These are phyloP conservation scores for Metopolophium dirhodum DNA, from an alignment of 1,140 invertebrate species.

Conservation along the genomic window DNA sequence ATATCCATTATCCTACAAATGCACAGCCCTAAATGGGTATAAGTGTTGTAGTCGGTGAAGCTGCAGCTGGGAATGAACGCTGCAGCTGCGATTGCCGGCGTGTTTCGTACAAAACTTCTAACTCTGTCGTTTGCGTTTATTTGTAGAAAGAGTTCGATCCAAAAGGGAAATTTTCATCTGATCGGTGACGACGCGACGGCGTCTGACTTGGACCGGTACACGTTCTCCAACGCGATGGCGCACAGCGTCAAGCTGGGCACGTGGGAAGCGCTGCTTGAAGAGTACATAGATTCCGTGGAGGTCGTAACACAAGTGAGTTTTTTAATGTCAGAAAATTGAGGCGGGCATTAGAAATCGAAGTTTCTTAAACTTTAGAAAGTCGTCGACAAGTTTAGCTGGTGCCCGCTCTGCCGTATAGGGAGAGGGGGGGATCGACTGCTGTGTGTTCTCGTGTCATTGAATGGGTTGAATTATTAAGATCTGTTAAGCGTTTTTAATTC, in stretches of 20 bases:
- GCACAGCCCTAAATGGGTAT: too few species aligned
- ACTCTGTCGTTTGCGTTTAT: neutral
- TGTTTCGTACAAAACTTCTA: neutral
- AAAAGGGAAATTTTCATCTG: conserved; percentile 63
- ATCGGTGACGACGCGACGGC: conserved; percentile 58
- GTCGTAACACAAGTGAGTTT: conserved; percentile 73
- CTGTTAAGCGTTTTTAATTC: too few species aligned
- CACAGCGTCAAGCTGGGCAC: conserved; percentile 91
- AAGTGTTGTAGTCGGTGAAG: too few species aligned
- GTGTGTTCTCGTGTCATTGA: too few species aligned
- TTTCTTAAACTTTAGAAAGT: neutral
- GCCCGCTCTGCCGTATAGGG: neutral
- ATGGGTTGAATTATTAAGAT: too few species aligned
- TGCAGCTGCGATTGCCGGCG: too few species aligned
- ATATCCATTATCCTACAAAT: too few species aligned
- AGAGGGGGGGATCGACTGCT: too few species aligned
- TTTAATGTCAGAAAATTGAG: neutral
- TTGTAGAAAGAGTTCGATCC: conserved; percentile 63
- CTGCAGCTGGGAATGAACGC: too few species aligned
- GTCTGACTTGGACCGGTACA: conserved; percentile 73
- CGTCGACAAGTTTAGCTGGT: neutral
- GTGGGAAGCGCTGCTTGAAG: conserved; percentile 86
- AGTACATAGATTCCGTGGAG: conserved; percentile 83
- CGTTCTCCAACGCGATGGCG: conserved; percentile 89
- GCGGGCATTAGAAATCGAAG: too few species aligned